phyloP scores from a whole-genome alignment of 64 coral and sea anemone genomes.

The Montipora sp. region DNA sequence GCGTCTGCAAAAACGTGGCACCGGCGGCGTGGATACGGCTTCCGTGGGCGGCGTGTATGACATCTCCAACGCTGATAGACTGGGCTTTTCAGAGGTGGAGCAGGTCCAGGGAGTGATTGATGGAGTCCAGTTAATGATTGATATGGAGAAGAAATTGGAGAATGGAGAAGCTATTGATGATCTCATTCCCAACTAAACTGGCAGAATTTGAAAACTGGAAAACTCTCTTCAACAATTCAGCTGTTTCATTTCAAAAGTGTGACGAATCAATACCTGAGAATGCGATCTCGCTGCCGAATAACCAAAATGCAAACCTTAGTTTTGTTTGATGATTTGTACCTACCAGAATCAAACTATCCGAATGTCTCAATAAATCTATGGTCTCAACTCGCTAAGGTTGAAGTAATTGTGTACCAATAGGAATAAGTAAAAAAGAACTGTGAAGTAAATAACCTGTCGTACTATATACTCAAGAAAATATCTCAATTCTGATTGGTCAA shows the following conservation, averaged over 20 bases:
- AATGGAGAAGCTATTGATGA: slow-evolving; percentile 78
- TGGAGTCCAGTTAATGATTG: slow-evolving; percentile 72
- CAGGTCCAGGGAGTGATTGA: slow-evolving; percentile 79
- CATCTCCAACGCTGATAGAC: slow-evolving; percentile 88
- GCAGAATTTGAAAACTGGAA: neutral
- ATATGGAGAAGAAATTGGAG: slow-evolving; percentile 89
- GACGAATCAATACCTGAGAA: neutral
- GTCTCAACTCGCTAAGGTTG: too few species aligned
- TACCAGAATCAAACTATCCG: too few species aligned
- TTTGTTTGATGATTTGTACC: too few species aligned
- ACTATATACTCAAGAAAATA: too few species aligned
- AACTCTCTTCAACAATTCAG: too few species aligned
- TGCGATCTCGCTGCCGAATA: too few species aligned
- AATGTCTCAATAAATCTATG: too few species aligned
- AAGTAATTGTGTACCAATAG: too few species aligned
- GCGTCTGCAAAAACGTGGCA: slow-evolving; percentile 84
- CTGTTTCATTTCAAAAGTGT: neutral
- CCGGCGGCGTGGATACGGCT: slow-evolving; percentile 91
- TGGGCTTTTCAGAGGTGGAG: slow-evolving; percentile 85
- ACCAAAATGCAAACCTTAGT: too few species aligned
- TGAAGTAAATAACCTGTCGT: too few species aligned
- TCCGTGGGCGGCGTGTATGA: slow-evolving; percentile 91
- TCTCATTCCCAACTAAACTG: slow-evolving; percentile 71
- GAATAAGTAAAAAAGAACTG: too few species aligned
- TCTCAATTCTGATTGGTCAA: too few species aligned